Percentiles rank a stretch among this genome's conserved stretches.
Conservation (phyloP, 2,888 invertebrate species). For the Metopia argyrocephala region DNA sequence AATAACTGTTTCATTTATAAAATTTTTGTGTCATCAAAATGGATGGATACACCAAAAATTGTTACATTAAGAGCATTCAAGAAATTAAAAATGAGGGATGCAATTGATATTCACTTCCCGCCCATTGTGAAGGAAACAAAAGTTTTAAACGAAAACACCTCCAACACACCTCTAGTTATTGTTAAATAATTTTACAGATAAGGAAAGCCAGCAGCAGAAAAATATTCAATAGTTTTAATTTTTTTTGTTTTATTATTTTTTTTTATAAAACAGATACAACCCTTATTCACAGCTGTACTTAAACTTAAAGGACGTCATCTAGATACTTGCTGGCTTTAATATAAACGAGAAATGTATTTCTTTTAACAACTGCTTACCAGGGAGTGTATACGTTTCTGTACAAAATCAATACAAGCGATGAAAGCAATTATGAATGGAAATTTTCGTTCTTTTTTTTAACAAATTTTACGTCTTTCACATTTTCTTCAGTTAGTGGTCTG, state of each 20-base stretch:
- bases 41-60: slow-evolving; percentile 64
- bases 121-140: slow-evolving; percentile 11
- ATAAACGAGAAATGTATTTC: slow-evolving; percentile 27
- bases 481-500: slow-evolving; percentile 41
- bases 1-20: neutral
- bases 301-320: slow-evolving; percentile 8
- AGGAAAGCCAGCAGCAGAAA: neutral
- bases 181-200: slow-evolving; percentile 36
- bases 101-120: slow-evolving; percentile 24
- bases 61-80: slow-evolving; percentile 77
- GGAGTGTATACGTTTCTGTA: slow-evolving; percentile 9
- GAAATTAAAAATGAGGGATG: slow-evolving; percentile 71
- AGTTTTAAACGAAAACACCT: slow-evolving; percentile 33
- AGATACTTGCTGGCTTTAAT: neutral
- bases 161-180: slow-evolving; percentile 24
- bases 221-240: slow-evolving; percentile 34
- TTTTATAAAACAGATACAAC: slow-evolving; percentile 30
- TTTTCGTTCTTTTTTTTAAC: slow-evolving; percentile 28
- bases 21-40: slow-evolving; percentile 20
- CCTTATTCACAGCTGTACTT: neutral
- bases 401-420: neutral
- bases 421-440: slow-evolving; percentile 31
- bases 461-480: slow-evolving; percentile 35
- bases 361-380: slow-evolving; percentile 12
- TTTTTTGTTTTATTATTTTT: slow-evolving; percentile 7